These are phyloP conservation scores for Hippopotamyrus pictus DNA, from an alignment of 2,797 vertebrate genomes.

Conservation along the genomic window DNA sequence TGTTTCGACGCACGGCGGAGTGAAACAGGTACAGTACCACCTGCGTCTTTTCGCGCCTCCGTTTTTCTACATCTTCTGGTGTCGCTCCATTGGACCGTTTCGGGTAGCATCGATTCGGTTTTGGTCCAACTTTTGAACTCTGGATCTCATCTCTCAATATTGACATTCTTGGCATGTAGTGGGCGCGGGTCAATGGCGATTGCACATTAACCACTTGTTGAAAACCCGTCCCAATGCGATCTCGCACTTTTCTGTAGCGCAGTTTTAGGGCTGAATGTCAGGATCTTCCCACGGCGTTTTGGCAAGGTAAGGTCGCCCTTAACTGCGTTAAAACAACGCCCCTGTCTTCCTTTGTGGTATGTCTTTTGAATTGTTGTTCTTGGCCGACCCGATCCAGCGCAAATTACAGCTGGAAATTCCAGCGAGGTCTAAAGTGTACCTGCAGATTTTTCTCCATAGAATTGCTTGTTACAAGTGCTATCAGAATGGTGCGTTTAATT, in stretches of 20 bases:
- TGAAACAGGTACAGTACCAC: not conserved
- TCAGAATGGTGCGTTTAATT: not conserved
- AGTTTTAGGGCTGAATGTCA: conserved; percentile 30
- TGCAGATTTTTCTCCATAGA: not conserved
- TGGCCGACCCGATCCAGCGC: not conserved
- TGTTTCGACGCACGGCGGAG: not conserved
- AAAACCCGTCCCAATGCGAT: conserved; percentile 37
- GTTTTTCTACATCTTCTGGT: conserved; percentile 10
- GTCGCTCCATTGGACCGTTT: conserved; percentile 7
- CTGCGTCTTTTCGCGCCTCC: not conserved
- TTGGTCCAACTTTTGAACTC: conserved; percentile 19
- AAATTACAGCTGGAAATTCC: not conserved
- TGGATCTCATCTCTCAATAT: conserved; percentile 54
- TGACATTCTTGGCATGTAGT: conserved; percentile 50
- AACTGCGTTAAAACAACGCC: conserved; percentile 18
- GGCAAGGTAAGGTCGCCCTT: conserved; percentile 50
- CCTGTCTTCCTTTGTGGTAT: not conserved
- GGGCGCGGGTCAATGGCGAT: conserved; percentile 38
- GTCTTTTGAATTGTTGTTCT: not conserved
- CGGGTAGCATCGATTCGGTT: conserved; percentile 9
- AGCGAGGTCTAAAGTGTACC: not conserved
- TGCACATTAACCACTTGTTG: conserved; percentile 57
- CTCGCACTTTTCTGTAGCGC: conserved; percentile 30
- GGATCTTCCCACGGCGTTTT: conserved; percentile 32
- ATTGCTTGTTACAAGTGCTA: not conserved